A percentile compares a stretch with the other conserved stretches of the same genome.
phyloP scores from a whole-genome alignment of 2,797 vertebrate species.

The Phalloptychus januarius region DNA sequence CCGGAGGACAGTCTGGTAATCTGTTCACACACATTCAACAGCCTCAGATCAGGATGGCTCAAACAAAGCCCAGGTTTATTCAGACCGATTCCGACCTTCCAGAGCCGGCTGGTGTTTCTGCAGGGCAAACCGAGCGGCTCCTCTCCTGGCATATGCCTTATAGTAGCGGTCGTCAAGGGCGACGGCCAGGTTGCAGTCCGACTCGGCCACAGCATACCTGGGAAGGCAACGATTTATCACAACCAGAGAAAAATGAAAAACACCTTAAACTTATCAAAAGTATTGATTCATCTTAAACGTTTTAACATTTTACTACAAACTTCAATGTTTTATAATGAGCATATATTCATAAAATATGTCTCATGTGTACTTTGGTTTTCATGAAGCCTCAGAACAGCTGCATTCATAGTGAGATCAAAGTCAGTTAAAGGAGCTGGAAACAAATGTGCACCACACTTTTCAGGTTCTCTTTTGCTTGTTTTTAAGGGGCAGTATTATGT shows the following conservation, averaged over 20 bases:
- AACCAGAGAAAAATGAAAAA: background rate
- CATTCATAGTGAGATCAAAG: background rate
- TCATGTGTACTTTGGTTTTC: background rate
- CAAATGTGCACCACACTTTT: background rate
- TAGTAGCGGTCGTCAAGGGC: constrained; percentile 87
- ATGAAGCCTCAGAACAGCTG: background rate
- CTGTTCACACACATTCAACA: constrained; percentile 65
- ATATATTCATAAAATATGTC: background rate
- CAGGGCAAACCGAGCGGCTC: constrained; percentile 86
- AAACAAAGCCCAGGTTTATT: background rate
- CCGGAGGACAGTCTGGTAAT: constrained; percentile 91
- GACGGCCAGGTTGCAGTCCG: constrained; percentile 94
- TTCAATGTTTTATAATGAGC: background rate
- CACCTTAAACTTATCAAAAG: background rate
- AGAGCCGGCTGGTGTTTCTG: constrained; percentile 87
- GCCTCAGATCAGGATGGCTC: background rate
- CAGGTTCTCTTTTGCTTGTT: background rate
- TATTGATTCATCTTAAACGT: background rate
- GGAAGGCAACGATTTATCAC: background rate
- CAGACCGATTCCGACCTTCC: constrained; percentile 83
- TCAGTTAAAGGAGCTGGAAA: background rate
- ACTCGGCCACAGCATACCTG: constrained; percentile 94
- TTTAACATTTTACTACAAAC: background rate
- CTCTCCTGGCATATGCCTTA: constrained; percentile 90
- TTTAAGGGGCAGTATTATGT: too few species aligned